These are phyloP conservation scores for Aplysia californica DNA, from an alignment of 1,140 invertebrate genomes.

Conservation along the genomic window DNA sequence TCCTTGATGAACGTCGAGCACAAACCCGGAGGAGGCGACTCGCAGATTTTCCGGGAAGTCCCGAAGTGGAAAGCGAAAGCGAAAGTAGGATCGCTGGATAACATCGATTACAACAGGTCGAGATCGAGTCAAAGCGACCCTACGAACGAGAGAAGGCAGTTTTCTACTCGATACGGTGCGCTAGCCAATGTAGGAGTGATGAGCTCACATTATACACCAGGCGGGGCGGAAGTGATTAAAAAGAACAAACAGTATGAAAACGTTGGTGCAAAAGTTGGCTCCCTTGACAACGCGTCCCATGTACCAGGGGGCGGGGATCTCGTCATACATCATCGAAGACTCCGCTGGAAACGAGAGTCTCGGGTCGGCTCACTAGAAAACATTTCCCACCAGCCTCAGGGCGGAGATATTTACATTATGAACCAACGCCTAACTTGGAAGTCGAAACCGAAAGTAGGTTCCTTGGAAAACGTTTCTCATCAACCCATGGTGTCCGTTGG, in stretches of 20 bases:
- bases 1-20: conserved; percentile 52
- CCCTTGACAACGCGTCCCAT: conserved; percentile 54
- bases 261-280: conserved; percentile 51
- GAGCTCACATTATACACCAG: conserved; percentile 40
- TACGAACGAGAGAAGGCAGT: conserved; percentile 7
- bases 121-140: conserved; percentile 27
- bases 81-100: conserved; percentile 90
- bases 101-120: conserved; percentile 75
- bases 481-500: conserved; percentile 44
- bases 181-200: conserved; percentile 32
- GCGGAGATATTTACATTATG: conserved; percentile 52
- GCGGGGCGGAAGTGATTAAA: conserved; percentile 34
- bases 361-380: conserved; percentile 57
- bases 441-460: conserved; percentile 55
- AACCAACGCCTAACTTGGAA: conserved; percentile 51
- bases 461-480: conserved; percentile 54
- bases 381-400: conserved; percentile 49
- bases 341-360: conserved; percentile 40
- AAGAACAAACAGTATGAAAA: conserved; percentile 17
- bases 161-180: conserved; percentile 41
- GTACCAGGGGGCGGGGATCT: conserved; percentile 51
- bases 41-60: conserved; percentile 75
- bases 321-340: conserved; percentile 36
- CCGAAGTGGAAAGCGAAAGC: conserved; percentile 83
- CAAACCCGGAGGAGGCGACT: conserved; percentile 49